These are phyloP conservation scores for Rhipidura dahli DNA, from an alignment of 2,113 vertebrate genomes.

Conservation along the genomic window DNA sequence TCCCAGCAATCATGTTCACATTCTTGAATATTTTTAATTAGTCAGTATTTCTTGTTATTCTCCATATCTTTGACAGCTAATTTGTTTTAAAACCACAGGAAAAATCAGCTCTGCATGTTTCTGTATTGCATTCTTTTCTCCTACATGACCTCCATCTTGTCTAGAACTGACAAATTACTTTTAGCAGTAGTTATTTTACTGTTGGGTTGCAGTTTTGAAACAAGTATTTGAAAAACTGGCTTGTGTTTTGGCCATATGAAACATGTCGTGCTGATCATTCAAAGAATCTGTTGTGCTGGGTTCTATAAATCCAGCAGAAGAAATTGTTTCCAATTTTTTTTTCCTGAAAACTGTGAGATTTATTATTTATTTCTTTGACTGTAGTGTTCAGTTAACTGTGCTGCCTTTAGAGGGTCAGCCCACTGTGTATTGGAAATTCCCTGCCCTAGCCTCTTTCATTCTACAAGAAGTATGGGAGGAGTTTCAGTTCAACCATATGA, in stretches of 20 bases:
- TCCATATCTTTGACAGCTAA: conserved; percentile 27
- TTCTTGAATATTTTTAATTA: conserved; percentile 53
- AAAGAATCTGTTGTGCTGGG: not conserved
- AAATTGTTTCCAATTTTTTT: not conserved
- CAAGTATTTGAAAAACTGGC: not conserved
- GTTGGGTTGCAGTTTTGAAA: not conserved
- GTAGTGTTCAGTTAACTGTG: not conserved
- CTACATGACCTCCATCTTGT: not conserved
- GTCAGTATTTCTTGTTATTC: conserved; percentile 16
- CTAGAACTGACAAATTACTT: conserved; percentile 29
- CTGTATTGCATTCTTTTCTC: conserved; percentile 1
- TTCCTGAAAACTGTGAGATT: not conserved
- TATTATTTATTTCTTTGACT: not conserved
- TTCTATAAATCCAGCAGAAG: not conserved
- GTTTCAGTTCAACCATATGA: not conserved
- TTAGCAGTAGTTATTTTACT: conserved; percentile 35
- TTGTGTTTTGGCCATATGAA: not conserved
- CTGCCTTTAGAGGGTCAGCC: not conserved
- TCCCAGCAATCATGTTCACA: not conserved
- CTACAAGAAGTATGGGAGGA: not conserved
- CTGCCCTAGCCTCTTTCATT: not conserved
- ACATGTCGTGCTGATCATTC: not conserved
- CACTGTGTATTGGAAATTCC: not conserved
- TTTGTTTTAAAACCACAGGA: conserved; percentile 37
- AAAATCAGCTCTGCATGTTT: not conserved